Base-by-base conservation (phyloP, 2,888 invertebrate species). In the Heteropelma amictum region DNA sequence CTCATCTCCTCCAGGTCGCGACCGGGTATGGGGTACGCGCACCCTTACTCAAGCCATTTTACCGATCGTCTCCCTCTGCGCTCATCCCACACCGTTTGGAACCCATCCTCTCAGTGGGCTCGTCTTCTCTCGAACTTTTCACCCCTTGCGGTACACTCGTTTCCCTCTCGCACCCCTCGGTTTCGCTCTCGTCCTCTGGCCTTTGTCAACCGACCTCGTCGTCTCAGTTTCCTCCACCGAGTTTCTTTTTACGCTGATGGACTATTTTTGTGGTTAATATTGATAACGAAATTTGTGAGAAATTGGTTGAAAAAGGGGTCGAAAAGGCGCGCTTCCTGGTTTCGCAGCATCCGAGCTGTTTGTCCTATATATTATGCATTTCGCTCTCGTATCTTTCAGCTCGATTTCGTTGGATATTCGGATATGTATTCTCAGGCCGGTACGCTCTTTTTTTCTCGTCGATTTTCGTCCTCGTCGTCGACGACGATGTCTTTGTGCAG, bases 361-460 rank as follows among this genome's bases (percentile, higher is more conserved):
- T 45, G 19, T 47, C 69, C 5, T 77, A 79, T 81, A 83, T 84
- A 83, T 83, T 83, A 84, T 81, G 80, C 81, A 82, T 83, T 5
- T 81, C 80, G 79, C 78, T 28, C 7, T 83, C 82, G 78, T 84
- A 85, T 85, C 84, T 85, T 85, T 84, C 84, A 83, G 81, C 83
- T 85, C 83, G 85, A 85, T 83, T 85, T 85, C 84, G 80, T 81
- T 80, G 81, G 81, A 82, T 84, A 84, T 84, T 82, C 83, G 64
- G 56, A 64, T 71, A n/a, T n/a, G n/a, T n/a, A 64, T 64, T 71
- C 49, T 30, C 47, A 28, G 26, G 28, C 38, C 40, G 45, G 8
- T 7, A 51, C 30, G n/a, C n/a, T n/a, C n/a, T 23, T 10, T 33
- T 10, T 23, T 56, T 35, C 17, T 38, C n/a, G 10, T 4, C 40